Base-by-base conservation (phyloP, 2,888 invertebrate genomes). In the Orchesella flavescens region DNA sequence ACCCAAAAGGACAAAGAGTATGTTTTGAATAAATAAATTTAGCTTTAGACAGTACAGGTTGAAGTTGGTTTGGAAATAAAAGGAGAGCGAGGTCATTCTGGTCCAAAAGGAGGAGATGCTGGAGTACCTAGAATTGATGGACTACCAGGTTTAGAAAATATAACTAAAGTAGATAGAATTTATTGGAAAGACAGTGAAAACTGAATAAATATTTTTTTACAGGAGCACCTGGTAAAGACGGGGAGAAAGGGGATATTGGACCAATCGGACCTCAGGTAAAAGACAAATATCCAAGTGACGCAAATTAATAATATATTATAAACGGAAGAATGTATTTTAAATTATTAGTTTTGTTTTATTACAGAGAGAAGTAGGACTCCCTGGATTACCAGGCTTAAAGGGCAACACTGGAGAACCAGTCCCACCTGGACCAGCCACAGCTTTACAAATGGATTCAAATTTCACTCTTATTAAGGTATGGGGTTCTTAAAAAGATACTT, bases 1-100 rank as follows among this genome's bases (percentile, higher is more conserved):
- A 69, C 92, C 83, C 9, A 87, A 88, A 88, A 72, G 94, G 94
- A 0, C 93, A 94, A 83, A 93, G 94, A 86, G 95, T 95, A 0
- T 93, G 93, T 55, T 34, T 2, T 7, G 7, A 34, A 34, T 34
- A 34, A 34, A 34, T n/a, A n/a, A n/a, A n/a, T 53, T n/a, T n/a
- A n/a, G n/a, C n/a, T n/a, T n/a, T n/a, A n/a, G n/a, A n/a, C n/a
- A n/a, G n/a, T n/a, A n/a, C n/a, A n/a, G n/a, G n/a, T n/a, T n/a
- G n/a, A n/a, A n/a, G n/a, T n/a, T n/a, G n/a, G 93, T 74, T 65
- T n/a, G n/a, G n/a, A n/a, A n/a, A 81, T 83, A 43, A 72, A 84
- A 49, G 85, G 85, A 12, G 83, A 85, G 53, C n/a, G 85, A 44
- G 85, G 85, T 13, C 76, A 79, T 65, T 73, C 91, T 21, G 93